Base-by-base conservation (phyloP, 35 echinoderm and acorn worm species). In the Ptychodera flava region DNA sequence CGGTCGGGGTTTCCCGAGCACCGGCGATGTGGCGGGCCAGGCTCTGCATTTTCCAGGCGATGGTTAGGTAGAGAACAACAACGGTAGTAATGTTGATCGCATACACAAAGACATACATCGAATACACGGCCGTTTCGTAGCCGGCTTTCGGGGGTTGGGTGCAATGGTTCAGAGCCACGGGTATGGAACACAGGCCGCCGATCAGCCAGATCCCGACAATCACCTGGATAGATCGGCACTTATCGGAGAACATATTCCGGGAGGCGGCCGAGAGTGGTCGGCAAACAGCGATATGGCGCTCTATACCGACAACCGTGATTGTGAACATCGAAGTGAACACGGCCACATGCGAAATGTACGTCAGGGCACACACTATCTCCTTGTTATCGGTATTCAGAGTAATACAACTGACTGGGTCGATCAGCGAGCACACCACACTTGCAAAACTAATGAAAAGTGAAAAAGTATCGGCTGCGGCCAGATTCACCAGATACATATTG, bases 141-240 rank as follows among this genome's bases (percentile, higher is more conserved):
- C 45, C 45, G 22, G 6, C 22, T n/a, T n/a, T n/a, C 22, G 45
- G 6, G 22, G 45, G 45, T 22, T 64, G 6, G 6, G n/a, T 37
- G 32, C 33, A 76, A 36, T 1, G 64, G 30, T 35, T 34, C 31
- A 78, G 77, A n/a, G 84, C 79, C 35, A 35, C 37, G 30, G 82
- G 34, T 31, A 83, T 28, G 12, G 34, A 33, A 83, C 34, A 37
- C 16, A 2, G 29, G 30, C 10, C 32, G 0, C 33, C 34, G 35
- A 83, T 37, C 33, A 83, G 15, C 82, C 82, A 83, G 37, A 36
- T 83, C 12, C 33, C 35, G 6, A 83, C 35, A 22, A 83, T 83
- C 1, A 83, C 30, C 16, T 83, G 34, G 45, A 64, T 34, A 16
- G 10, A 37, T 14, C 30, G 82, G 30, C 37, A 28, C 1, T 1